A percentile compares a stretch with the other conserved stretches of the same genome.
These are phyloP conservation scores for Propithecus perrieri DNA, from an alignment of 2,797 vertebrate species.

Conservation along the genomic window DNA sequence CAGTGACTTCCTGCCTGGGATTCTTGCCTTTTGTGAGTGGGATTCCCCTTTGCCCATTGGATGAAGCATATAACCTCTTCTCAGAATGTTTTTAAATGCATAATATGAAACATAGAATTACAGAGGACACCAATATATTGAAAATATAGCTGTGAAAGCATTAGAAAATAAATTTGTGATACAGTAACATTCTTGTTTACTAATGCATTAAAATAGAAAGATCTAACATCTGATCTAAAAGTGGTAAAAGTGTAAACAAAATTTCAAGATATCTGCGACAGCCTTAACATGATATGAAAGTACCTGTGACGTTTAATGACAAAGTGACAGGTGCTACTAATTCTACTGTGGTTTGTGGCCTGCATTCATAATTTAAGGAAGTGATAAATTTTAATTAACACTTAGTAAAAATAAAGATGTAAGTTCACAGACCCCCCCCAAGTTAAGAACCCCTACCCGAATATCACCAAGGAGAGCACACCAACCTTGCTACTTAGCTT, in stretches of 20 bases:
- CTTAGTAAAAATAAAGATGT: neutral
- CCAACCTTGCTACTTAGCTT: neutral
- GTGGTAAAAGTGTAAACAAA: neutral
- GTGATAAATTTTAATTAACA: neutral
- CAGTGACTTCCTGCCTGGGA: neutral
- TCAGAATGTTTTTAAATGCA: neutral
- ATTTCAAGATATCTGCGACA: neutral
- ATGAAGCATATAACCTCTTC: neutral
- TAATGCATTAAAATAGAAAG: neutral
- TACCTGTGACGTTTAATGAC: neutral
- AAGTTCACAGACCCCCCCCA: neutral
- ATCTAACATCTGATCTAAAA: neutral
- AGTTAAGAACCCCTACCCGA: neutral
- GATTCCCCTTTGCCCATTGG: neutral
- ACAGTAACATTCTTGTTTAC: neutral
- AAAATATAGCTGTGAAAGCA: neutral
- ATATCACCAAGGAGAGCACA: neutral
- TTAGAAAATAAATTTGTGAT: neutral
- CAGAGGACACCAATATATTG: neutral
- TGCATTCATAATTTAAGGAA: neutral
- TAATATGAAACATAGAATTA: neutral
- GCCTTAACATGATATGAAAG: neutral
- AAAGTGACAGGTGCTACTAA: neutral
- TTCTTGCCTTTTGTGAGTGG: neutral
- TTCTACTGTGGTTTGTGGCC: neutral